Percentiles rank a stretch among this genome's conserved stretches.
phyloP scores from a whole-genome alignment of 1,140 invertebrate species.

The Fopius arisanus region DNA sequence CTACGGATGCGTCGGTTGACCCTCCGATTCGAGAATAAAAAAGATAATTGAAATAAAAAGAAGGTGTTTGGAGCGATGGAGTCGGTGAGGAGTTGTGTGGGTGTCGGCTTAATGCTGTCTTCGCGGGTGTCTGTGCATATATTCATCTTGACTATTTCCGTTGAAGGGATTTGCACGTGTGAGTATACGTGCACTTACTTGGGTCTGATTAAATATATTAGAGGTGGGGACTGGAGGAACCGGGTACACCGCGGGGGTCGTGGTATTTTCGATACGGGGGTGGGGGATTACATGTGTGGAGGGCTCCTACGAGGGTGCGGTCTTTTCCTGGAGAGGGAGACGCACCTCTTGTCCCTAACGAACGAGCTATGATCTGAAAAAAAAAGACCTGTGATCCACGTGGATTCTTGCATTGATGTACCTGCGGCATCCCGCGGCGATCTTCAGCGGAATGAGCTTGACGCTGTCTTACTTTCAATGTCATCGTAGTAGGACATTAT shows the following conservation, averaged over 20 bases:
- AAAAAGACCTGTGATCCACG: slow-evolving; percentile 14
- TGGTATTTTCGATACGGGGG: slow-evolving; percentile 56
- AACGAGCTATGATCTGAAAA: too few species aligned
- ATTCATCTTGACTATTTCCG: slow-evolving; percentile 7
- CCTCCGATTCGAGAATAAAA: slow-evolving; percentile 56
- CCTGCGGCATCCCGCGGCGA: slow-evolving; percentile 34
- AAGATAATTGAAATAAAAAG: not conserved
- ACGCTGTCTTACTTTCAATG: not conserved
- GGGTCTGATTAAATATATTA: slow-evolving; percentile 46
- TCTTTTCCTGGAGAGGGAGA: slow-evolving; percentile 33
- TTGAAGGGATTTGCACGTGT: slow-evolving; percentile 1
- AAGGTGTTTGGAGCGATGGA: slow-evolving; percentile 62
- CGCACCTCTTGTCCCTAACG: slow-evolving; percentile 39
- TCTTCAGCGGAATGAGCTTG: slow-evolving; percentile 21
- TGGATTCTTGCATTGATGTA: slow-evolving; percentile 10
- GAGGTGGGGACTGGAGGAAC: slow-evolving; percentile 41
- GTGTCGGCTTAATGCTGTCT: slow-evolving; percentile 57
- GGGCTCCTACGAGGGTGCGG: slow-evolving; percentile 47
- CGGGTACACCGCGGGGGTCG: slow-evolving; percentile 52
- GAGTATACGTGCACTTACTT: slow-evolving; percentile 34
- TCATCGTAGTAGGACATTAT: not conserved
- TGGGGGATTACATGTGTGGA: not conserved
- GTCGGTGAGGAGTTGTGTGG: slow-evolving; percentile 44
- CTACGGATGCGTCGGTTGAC: slow-evolving; percentile 60
- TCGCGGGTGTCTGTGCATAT: slow-evolving; percentile 34